Percentiles rank a stretch among this genome's conserved stretches.
phyloP scores from a whole-genome alignment of 1,140 invertebrate genomes.

The Probaryconus sp. region DNA sequence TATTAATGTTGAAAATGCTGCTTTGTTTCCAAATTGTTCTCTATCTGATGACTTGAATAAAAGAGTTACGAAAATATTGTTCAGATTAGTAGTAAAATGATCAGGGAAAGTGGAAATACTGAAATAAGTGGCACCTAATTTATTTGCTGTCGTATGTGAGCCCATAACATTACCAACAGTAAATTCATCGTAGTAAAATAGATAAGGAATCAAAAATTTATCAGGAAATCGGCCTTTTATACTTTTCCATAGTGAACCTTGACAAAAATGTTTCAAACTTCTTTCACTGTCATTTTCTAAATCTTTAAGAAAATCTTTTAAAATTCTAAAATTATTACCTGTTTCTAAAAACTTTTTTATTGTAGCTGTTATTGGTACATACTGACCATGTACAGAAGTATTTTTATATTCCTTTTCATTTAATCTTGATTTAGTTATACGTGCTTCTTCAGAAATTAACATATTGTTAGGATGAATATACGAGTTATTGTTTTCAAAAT shows the following conservation, averaged over 20 bases:
- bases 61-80: slow-evolving; percentile 24
- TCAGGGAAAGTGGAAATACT: slow-evolving; percentile 16
- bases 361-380: slow-evolving; percentile 1
- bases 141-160: slow-evolving; percentile 9
- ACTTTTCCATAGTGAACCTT: slow-evolving; percentile 16
- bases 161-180: slow-evolving; percentile 25
- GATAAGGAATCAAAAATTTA: slow-evolving; percentile 24
- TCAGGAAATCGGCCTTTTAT: slow-evolving; percentile 10
- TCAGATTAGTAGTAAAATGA: slow-evolving; percentile 1
- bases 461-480: slow-evolving; percentile 5
- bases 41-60: slow-evolving; percentile 9
- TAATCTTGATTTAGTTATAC: not conserved
- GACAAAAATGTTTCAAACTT: slow-evolving; percentile 17
- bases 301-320: slow-evolving; percentile 13
- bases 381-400: slow-evolving; percentile 1
- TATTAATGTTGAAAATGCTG: slow-evolving; percentile 1
- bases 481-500: slow-evolving; percentile 9
- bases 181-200: slow-evolving; percentile 30
- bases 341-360: slow-evolving; percentile 8
- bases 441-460: slow-evolving; percentile 17
- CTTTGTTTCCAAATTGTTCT: slow-evolving; percentile 12
- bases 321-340: not conserved
- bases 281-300: not conserved
- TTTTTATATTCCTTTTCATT: not conserved
- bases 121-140: slow-evolving; percentile 18